A percentile compares a stretch with the other conserved stretches of the same genome.
phyloP scores from a whole-genome alignment of 92 coral and sea anemone species.

The Chrysogorgia sp. region DNA sequence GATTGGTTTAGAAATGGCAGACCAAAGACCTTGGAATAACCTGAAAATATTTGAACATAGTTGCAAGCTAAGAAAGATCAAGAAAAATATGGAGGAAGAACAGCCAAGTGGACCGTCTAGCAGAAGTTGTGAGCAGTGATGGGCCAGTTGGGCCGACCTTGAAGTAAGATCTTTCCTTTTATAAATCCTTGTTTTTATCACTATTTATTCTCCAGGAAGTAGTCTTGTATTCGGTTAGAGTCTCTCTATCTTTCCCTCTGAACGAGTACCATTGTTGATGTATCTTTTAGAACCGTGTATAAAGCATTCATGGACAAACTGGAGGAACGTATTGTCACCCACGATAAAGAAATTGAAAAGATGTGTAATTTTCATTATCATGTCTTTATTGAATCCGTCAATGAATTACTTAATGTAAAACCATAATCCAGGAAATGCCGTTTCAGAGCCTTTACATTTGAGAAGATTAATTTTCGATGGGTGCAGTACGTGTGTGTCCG shows the following conservation, averaged over 20 bases:
- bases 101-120: constrained; percentile 56
- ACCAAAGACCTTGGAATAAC: constrained; percentile 21
- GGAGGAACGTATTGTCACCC: constrained; percentile 83
- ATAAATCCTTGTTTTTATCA: background rate
- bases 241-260: background rate
- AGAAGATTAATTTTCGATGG: too few relatives aligned
- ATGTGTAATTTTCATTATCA: constrained; percentile 99
- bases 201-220: background rate
- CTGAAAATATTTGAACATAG: background rate
- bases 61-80: background rate
- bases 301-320: constrained; percentile 87
- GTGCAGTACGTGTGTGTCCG: too few relatives aligned
- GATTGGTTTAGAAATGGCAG: constrained; percentile 12
- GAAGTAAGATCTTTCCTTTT: constrained; percentile 63
- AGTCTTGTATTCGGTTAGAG: background rate
- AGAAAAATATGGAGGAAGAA: constrained; percentile 36
- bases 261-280: background rate
- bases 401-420: constrained; percentile 95
- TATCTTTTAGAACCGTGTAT: constrained; percentile 77
- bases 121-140: constrained; percentile 96
- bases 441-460: too few relatives aligned
- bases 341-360: constrained; percentile 97
- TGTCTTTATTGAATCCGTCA: constrained; percentile 98
- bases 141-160: constrained; percentile 98
- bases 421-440: too few relatives aligned